Evolutionary conservation across 2,888 invertebrate genomes (phyloP), one percentile per base, ranked within the genome.

Genomic region (Pogonocherus hispidulus): DNA sequence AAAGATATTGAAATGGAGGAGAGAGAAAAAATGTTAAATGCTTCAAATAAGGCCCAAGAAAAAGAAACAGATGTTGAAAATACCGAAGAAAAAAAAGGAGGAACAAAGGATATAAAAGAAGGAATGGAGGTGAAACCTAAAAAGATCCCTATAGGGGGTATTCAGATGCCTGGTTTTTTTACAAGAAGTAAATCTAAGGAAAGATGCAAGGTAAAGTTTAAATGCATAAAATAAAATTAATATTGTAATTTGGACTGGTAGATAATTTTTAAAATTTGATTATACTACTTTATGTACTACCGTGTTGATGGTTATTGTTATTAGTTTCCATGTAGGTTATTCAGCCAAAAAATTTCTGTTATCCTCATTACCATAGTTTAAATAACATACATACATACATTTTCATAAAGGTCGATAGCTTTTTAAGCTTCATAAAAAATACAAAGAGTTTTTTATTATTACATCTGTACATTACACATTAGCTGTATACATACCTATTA

Each of bases 101-200:
- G 87, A n/a, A 86, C 86, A 1, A 87, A 88, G 14, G 88, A 89
- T 18, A 89, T 88, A 4, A 90, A 90, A 76, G 91, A 92, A 76
- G 92, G 92, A 56, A 89, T 92, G 70, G 93, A 93, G 86, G 92
- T 92, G 32, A 92, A 92, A 81, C 93, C 93, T 67, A 93, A 92
- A 83, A 94, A 93, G 83, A 94, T 94, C 78, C 94, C 94, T 3
- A 94, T 94, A 79, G 94, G 94, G 56, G 94, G 93, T n/a, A 93
- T 94, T 73, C 94, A 94, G 86, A 92, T 94, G 90, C 94, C 94
- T 3, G 94, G 94, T 14, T 94, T 94, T 86, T 94, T 94, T 80
- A 92, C 91, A 69, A 91, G 92, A 77, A 91, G 91, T 82, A 92
- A 92, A 76, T 93, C 93, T 72, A 91, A 91, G 82, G 92, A 92